Evolutionary conservation across 2,113 vertebrate species (phyloP).

Genomic region (Cromileptes altivelis): DNA sequence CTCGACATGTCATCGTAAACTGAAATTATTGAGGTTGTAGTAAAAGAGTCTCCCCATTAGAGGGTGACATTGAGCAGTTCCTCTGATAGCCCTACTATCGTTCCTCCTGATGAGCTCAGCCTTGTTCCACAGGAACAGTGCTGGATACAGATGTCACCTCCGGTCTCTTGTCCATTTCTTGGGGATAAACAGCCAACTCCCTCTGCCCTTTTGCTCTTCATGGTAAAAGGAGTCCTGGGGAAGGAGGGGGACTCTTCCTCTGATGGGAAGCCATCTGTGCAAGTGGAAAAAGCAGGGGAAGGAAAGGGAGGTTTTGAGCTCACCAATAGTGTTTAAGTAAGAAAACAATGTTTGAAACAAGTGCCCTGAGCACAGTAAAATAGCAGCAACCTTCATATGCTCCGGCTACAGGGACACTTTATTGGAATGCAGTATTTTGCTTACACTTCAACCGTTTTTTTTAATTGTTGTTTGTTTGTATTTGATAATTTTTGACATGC

Average conservation of each 20-base stretch:
- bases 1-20: background rate
- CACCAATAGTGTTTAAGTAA: conserved; percentile 26
- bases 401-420: background rate
- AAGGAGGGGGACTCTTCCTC: conserved; percentile 56
- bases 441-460: background rate
- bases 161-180: conserved; percentile 36
- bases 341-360: conserved; percentile 44
- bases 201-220: conserved; percentile 22
- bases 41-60: conserved; percentile 55
- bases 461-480: background rate
- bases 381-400: background rate
- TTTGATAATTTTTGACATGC: conserved; percentile 24
- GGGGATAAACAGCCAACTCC: conserved; percentile 20
- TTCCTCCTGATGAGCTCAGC: conserved; percentile 43
- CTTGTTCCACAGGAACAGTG: conserved; percentile 35
- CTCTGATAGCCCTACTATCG: conserved; percentile 2
- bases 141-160: conserved; percentile 63
- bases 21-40: conserved; percentile 23
- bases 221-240: conserved; percentile 31
- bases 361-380: background rate
- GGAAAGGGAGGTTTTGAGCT: conserved; percentile 67
- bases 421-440: background rate
- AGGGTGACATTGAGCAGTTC: conserved; percentile 31
- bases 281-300: conserved; percentile 65
- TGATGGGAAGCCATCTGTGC: conserved; percentile 55